Conservation (phyloP, 2,888 invertebrate species). For the Mythimna vitellina region DNA sequence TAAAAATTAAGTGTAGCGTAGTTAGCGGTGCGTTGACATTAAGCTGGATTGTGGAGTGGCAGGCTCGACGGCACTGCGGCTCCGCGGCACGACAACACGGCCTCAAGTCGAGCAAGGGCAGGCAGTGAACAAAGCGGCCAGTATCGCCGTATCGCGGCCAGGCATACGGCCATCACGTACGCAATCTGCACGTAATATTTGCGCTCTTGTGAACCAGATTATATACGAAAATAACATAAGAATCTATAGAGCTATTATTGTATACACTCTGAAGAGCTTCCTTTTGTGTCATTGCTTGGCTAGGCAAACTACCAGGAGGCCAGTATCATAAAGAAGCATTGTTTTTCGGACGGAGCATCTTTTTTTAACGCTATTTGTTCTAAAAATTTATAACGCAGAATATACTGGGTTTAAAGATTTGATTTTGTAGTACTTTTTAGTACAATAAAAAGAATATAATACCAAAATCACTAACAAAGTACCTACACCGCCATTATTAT, state of each 20-base stretch:
- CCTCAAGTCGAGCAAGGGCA: conserved; percentile 82
- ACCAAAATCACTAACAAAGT: too few relatives aligned
- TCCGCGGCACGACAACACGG: conserved; percentile 65
- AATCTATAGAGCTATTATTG: too few relatives aligned
- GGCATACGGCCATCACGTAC: conserved; percentile 60
- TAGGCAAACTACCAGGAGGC: too few relatives aligned
- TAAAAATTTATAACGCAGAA: too few relatives aligned
- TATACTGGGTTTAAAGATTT: too few relatives aligned
- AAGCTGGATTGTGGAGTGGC: conserved; percentile 79
- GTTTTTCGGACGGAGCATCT: too few relatives aligned
- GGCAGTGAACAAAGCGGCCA: conserved; percentile 65
- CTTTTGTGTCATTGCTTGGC: background rate
- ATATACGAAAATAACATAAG: conserved; percentile 19
- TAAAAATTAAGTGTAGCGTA: conserved; percentile 61
- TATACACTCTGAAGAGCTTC: background rate
- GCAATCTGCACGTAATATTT: conserved; percentile 66
- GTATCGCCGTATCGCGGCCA: conserved; percentile 48
- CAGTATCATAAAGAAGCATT: too few relatives aligned
- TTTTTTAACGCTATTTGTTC: too few relatives aligned
- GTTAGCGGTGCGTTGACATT: conserved; percentile 79
- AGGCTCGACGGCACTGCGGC: conserved; percentile 36
- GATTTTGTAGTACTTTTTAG: too few relatives aligned
- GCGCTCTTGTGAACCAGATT: conserved; percentile 45
- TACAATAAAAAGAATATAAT: too few relatives aligned
- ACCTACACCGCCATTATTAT: too few relatives aligned